Percentiles rank a stretch among this genome's conserved stretches.
These are phyloP conservation scores for Idaea biselata DNA, from an alignment of 2,888 invertebrate species.

Conservation along the genomic window DNA sequence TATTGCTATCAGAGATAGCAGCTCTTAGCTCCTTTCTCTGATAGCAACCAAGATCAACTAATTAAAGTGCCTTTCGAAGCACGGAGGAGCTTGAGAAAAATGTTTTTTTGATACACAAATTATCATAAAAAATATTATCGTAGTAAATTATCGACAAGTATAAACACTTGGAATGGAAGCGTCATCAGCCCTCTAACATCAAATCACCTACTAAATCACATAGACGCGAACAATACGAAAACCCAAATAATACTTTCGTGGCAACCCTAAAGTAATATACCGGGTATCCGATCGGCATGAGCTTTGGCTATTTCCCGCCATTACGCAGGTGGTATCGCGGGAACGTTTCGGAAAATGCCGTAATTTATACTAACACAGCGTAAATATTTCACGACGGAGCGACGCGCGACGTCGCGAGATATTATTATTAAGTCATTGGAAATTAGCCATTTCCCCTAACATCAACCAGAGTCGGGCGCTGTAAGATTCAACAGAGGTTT, in stretches of 20 bases:
- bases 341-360: slow-evolving; percentile 22
- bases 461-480: not conserved
- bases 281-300: slow-evolving; percentile 11
- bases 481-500: not conserved
- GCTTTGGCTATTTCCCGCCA: slow-evolving; percentile 30
- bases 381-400: not conserved
- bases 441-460: slow-evolving; percentile 16
- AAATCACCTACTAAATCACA: no score
- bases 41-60: no score
- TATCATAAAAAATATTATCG: no score
- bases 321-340: slow-evolving; percentile 33
- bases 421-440: not conserved
- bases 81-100: no score
- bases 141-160: no score
- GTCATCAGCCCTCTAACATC: no score
- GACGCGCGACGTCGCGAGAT: not conserved
- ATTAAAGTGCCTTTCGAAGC: no score
- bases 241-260: not conserved
- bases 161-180: no score
- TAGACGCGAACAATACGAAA: no score
- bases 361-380: slow-evolving; percentile 15
- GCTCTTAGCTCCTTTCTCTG: no score
- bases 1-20: no score
- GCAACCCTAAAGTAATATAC: slow-evolving; percentile 17
- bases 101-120: no score